Conservation (phyloP, 64 coral and sea anemone species). For the Montipora efflorescens region DNA sequence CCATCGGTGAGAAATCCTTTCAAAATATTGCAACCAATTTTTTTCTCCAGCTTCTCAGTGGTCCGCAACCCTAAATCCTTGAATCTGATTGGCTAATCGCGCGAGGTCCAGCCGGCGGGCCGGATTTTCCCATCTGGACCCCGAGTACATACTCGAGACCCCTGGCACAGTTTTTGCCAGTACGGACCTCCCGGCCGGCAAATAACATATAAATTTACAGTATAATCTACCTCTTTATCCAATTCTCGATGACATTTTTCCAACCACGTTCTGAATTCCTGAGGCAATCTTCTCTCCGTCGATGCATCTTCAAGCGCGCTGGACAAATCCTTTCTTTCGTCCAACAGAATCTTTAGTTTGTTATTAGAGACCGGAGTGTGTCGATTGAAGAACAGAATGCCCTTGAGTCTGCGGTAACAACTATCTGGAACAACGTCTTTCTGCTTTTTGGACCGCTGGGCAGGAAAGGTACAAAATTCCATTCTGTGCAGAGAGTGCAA, state of each 20-base stretch:
- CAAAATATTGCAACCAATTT: too few relatives aligned
- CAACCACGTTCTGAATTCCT: constrained; percentile 83
- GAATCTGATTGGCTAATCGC: too few relatives aligned
- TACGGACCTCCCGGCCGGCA: too few relatives aligned
- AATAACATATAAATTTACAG: too few relatives aligned
- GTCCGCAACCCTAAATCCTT: too few relatives aligned
- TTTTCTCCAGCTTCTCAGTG: too few relatives aligned
- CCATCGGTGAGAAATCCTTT: too few relatives aligned
- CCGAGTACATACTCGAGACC: too few relatives aligned
- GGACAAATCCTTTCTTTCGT: constrained; percentile 87
- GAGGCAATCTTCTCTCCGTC: constrained; percentile 76
- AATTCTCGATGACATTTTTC: constrained; percentile 89
- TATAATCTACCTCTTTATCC: constrained; percentile 77
- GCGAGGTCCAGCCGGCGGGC: too few relatives aligned
- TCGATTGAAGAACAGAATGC: constrained; percentile 87
- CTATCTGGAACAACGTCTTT: constrained; percentile 80
- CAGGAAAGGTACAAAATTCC: constrained; percentile 73
- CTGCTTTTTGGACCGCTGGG: constrained; percentile 82
- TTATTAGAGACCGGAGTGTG: constrained; percentile 94
- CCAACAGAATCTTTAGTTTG: constrained; percentile 87
- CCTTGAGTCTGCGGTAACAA: constrained; percentile 82
- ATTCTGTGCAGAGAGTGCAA: constrained; percentile 41
- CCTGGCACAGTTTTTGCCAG: too few relatives aligned
- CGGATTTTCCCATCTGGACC: too few relatives aligned
- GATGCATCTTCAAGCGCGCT: constrained; percentile 90